These are phyloP conservation scores for Myotis planiceps DNA, from an alignment of 2,797 vertebrate genomes.

Conservation along the genomic window DNA sequence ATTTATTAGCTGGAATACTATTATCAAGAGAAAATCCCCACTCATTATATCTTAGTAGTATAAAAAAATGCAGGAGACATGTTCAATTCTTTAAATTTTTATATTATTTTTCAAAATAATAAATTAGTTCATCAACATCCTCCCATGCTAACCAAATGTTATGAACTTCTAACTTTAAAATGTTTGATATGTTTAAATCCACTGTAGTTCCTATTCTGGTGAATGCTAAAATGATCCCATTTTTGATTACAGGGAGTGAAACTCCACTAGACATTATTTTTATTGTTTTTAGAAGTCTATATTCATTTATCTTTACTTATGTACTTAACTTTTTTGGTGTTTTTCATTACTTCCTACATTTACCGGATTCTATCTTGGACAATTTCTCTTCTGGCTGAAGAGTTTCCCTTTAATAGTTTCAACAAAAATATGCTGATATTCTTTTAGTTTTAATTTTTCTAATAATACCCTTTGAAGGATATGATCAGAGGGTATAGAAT, in stretches of 20 bases:
- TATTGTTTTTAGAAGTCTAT: neutral
- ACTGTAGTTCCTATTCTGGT: neutral
- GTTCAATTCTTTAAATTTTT: neutral
- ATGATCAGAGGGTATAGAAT: neutral
- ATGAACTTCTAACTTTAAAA: constrained; percentile 14
- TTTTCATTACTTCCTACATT: neutral
- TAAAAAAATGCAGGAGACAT: neutral
- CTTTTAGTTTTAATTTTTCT: neutral
- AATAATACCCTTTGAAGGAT: neutral
- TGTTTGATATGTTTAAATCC: neutral
- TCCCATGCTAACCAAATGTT: neutral
- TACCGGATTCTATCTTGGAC: neutral
- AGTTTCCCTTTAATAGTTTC: neutral
- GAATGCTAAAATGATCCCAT: neutral
- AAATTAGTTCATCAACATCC: neutral
- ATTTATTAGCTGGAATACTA: neutral
- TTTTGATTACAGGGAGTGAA: neutral
- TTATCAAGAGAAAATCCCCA: neutral
- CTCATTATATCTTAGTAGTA: neutral
- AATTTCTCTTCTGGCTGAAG: neutral
- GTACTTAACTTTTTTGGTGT: neutral
- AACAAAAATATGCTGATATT: neutral
- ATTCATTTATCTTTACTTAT: neutral
- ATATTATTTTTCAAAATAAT: neutral
- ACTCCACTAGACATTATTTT: neutral